Base-by-base conservation (phyloP, 1,140 invertebrate genomes). In the Eriosoma lanigerum region DNA sequence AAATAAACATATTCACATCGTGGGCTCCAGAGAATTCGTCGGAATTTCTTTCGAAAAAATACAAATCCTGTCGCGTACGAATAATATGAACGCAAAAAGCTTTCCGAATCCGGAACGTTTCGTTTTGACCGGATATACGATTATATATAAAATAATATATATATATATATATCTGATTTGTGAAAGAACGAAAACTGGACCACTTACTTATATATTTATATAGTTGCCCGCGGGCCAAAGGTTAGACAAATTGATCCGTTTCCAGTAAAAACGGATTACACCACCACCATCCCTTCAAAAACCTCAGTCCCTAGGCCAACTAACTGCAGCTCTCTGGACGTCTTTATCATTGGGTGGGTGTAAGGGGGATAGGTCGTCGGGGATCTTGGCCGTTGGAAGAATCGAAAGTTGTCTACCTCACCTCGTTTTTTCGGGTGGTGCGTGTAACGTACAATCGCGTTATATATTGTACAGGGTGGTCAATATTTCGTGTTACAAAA, bases 161-260 rank as follows among this genome's bases (percentile, higher is more conserved):
- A 38, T 38, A n/a, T n/a, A n/a, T n/a, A n/a, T 38, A 38, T 26
- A 70, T 50, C 21, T 13, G 24, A 50, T 46, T n/a, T n/a, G 24
- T 3, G 9, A 4, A 12, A 68, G n/a, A 50, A 44, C 64, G 19
- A 46, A 4, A 38, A 48, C 66, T 46, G 66, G 44, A 48, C 66
- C 21, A 68, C 8, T 4, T 38, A 38, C 8, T 38, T 38, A 38
- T 38, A 38, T 38, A 4, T 38, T 4, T 38, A 38, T 38, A 38
- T 38, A 38, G 8, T 38, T 4, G 6, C 68, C 17, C 26, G 24
- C 26, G 17, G 17, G 46, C 38, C 68, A 72, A 52, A 72, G 68
- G 68, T 72, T 52, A 72, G 68, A 72, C 68, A 72, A 72, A 72
- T 72, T 72, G 68, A 72, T 72, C 68, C 68, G 68, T 72, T 72